Conservation (phyloP, 2,113 vertebrate genomes). For the Brachyistius frenatus region DNA sequence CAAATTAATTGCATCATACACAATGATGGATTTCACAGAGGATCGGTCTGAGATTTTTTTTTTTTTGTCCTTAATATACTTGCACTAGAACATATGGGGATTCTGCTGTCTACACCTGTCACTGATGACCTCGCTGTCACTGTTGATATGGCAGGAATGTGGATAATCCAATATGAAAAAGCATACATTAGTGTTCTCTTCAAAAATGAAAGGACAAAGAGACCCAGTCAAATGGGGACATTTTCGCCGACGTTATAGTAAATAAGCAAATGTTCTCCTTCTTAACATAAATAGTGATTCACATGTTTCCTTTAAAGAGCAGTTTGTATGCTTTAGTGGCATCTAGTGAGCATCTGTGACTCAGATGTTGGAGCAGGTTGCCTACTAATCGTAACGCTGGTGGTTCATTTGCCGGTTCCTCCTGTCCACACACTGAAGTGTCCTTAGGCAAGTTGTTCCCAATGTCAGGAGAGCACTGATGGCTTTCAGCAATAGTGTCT, state of each 20-base stretch:
- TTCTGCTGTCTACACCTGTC: conserved; percentile 33
- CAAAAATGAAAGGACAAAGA: not conserved
- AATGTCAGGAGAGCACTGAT: too few species aligned
- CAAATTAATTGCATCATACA: conserved; percentile 40
- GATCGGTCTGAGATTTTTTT: conserved; percentile 6
- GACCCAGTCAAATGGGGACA: not conserved
- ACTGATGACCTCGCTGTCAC: conserved; percentile 19
- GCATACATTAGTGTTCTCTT: conserved; percentile 33
- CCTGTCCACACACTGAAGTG: too few species aligned
- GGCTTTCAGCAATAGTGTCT: too few species aligned
- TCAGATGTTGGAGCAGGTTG: too few species aligned
- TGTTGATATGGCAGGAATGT: conserved; percentile 22
- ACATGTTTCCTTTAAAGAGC: too few species aligned
- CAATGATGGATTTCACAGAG: conserved; percentile 31
- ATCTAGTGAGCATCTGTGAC: too few species aligned
- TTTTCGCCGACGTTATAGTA: not conserved
- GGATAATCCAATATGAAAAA: conserved; percentile 27
- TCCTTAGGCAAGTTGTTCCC: too few species aligned
- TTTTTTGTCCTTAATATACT: conserved; percentile 29
- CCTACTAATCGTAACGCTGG: too few species aligned
- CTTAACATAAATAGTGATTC: too few species aligned
- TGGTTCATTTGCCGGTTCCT: too few species aligned
- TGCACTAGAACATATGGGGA: not conserved
- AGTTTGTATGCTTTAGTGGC: too few species aligned
- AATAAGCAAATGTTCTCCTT: too few species aligned